phyloP scores from a whole-genome alignment of 2,113 vertebrate species.

The Chionomys nivalis region DNA sequence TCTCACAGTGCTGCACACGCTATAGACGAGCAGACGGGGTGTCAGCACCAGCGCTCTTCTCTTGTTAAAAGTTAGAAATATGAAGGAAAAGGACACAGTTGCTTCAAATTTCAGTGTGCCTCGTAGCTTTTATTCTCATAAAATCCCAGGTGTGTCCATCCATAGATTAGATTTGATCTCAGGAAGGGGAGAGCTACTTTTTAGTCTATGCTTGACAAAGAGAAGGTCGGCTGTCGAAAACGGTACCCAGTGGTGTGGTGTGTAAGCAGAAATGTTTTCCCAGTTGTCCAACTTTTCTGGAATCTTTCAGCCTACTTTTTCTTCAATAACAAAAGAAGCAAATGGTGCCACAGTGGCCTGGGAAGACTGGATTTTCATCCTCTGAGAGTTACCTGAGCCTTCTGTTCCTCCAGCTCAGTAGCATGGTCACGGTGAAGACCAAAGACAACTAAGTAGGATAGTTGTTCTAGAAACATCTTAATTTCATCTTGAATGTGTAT shows the following conservation, averaged over 20 bases:
- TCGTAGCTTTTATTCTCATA: not conserved
- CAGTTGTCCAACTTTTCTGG: slow-evolving; percentile 37
- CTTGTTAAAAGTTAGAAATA: slow-evolving; percentile 20
- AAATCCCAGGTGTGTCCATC: slow-evolving; percentile 7
- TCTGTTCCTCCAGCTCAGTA: not conserved
- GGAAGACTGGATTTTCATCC: slow-evolving; percentile 35
- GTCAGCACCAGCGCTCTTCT: not conserved
- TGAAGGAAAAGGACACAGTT: not conserved
- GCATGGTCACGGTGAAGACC: not conserved
- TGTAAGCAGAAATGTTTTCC: slow-evolving; percentile 22
- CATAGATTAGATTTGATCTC: not conserved
- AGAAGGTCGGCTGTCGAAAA: slow-evolving; percentile 61
- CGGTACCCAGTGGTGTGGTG: not conserved
- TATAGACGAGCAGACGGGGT: not conserved
- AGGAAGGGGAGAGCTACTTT: not conserved
- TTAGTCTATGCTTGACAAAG: not conserved
- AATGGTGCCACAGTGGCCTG: slow-evolving; percentile 30
- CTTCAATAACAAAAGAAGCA: not conserved
- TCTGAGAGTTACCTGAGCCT: not conserved
- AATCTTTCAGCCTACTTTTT: slow-evolving; percentile 10
- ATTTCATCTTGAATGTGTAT: slow-evolving; percentile 53
- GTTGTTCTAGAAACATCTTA: slow-evolving; percentile 58
- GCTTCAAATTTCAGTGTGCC: slow-evolving; percentile 1
- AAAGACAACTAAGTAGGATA: slow-evolving; percentile 41
- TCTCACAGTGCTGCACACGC: not conserved